Percentiles rank a stretch among this genome's conserved stretches.
These are phyloP conservation scores for Mormoops blainvillei DNA, from an alignment of 2,113 vertebrate genomes.

Conservation along the genomic window DNA sequence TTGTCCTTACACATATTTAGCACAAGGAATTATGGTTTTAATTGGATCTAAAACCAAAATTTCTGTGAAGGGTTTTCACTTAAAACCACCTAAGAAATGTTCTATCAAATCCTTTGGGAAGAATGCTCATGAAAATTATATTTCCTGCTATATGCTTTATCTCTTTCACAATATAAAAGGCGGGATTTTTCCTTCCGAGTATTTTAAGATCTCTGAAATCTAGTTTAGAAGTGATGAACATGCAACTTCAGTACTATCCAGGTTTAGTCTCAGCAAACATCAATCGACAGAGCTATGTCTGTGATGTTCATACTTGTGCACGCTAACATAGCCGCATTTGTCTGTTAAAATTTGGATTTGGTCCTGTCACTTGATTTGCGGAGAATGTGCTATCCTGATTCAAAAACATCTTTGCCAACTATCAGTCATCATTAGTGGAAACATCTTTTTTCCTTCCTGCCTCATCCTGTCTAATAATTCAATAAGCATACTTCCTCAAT, in stretches of 20 bases:
- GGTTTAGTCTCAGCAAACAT: constrained; percentile 17
- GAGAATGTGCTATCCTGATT: constrained; percentile 46
- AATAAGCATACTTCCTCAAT: constrained; percentile 42
- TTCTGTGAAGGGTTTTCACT: constrained; percentile 13
- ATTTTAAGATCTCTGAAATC: constrained; percentile 56
- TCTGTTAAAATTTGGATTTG: constrained; percentile 32
- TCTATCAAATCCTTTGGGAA: constrained; percentile 8
- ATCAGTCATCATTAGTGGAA: constrained; percentile 48
- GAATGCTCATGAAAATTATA: constrained; percentile 31
- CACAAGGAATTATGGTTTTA: not conserved
- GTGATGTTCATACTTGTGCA: not conserved
- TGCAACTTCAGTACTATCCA: constrained; percentile 32
- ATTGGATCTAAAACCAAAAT: not conserved
- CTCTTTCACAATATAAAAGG: constrained; percentile 36
- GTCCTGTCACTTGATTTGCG: not conserved
- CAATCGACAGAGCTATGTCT: constrained; percentile 7
- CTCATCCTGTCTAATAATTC: constrained; percentile 46
- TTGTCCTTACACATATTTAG: not conserved
- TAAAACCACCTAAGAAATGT: not conserved
- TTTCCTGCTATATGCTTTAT: constrained; percentile 22
- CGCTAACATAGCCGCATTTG: constrained; percentile 2
- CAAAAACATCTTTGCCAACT: constrained; percentile 36
- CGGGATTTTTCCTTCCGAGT: constrained; percentile 24
- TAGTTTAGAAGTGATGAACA: constrained; percentile 56
- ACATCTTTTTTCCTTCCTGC: not conserved